Conservation (phyloP, 2,797 vertebrate species). For the Lerista edwardsae region DNA sequence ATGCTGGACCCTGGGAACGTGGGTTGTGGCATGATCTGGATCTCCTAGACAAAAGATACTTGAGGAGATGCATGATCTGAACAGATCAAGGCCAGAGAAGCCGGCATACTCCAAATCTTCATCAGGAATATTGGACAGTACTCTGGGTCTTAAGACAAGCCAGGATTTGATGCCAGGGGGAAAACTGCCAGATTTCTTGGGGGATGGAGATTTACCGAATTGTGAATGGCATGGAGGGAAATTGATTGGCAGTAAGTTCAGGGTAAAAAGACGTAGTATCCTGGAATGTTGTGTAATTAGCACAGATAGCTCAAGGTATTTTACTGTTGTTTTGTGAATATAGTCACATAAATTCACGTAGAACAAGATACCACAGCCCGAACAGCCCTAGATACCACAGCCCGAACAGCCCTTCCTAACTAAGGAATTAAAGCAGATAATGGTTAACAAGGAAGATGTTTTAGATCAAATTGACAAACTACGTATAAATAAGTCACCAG, state of each 20-base stretch:
- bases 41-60: background rate
- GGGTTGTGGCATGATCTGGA: background rate
- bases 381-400: no score
- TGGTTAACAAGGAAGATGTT: no score
- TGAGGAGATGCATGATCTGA: background rate
- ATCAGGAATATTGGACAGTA: background rate
- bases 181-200: background rate
- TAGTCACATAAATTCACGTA: no score
- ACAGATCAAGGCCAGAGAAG: background rate
- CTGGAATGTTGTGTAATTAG: background rate
- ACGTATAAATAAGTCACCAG: no score
- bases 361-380: no score
- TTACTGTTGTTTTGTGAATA: no score
- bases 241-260: background rate
- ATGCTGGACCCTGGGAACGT: background rate
- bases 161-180: background rate
- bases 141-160: background rate
- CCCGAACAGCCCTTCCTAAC: no score
- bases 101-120: background rate
- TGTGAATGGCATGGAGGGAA: background rate
- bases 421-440: no score
- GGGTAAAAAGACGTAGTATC: background rate
- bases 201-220: background rate
- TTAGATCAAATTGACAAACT: no score
- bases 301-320: background rate